Evolutionary conservation across 2,888 invertebrate genomes (phyloP), one percentile per base, ranked within the genome.

Genomic region (Rosalia funebris): DNA sequence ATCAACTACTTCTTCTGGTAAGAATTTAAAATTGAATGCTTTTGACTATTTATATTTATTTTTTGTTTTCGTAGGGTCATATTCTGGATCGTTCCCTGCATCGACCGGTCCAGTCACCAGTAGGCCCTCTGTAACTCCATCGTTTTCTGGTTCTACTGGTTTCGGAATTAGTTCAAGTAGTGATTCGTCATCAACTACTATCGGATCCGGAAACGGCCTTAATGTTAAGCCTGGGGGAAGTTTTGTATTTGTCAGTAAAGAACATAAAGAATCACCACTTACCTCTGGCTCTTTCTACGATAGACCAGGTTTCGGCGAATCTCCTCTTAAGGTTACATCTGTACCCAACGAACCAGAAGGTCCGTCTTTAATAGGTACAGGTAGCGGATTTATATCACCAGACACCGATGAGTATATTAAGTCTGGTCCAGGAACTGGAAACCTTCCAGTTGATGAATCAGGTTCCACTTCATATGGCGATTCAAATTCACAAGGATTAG

Each of bases 221-320:
- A 25, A 9, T 10, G 12, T 16, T 19, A 3, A 11, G 1, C 37
- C 50, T 1, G 50, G 50, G 0, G 50, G 37, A 14, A 50, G 50
- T n/a, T 50, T 50, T n/a, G 50, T 50, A 7, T 50, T 50, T 39
- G 37, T 39, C 0, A 50, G 14, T 20, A 50, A 50, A 19, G 50
- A 50, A 20, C 19, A 16, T 5, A 36, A 36, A 25, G 36, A 36
- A 7, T 47, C 34, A 7, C 50, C 50, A 19, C 17, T 39, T 20
- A 37, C 37, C 15, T 20, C 50, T 2, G 37, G 50, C 10, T 12
- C 19, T 9, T 39, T 50, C 12, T 39, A 37, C 14, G 37, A 50
- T 14, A 50, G 20, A 15, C 37, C 50, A 15, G 50, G 50, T 9
- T 50, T 20, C 19, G 37, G 37, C 19, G 1, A 25, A 9, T 17